Percentiles rank a stretch among this genome's conserved stretches.
These are phyloP conservation scores for Osmoderma eremita DNA, from an alignment of 2,888 invertebrate species.

Conservation along the genomic window DNA sequence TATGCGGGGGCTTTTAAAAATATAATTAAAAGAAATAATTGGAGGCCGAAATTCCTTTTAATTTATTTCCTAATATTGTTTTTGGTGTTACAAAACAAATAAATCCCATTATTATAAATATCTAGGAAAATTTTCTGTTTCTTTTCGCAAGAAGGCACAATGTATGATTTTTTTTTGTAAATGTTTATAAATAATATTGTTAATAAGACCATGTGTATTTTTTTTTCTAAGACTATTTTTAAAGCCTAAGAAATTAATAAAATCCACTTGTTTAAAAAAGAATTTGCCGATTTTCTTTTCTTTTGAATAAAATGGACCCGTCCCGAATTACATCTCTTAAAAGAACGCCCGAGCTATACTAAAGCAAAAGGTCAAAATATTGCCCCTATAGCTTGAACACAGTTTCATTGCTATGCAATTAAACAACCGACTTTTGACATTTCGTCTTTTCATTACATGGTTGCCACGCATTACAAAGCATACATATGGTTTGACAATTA, in stretches of 20 bases:
- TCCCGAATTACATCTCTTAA: background rate
- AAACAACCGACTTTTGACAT: too few relatives aligned
- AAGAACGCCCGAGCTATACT: too few relatives aligned
- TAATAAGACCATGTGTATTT: conserved; percentile 44
- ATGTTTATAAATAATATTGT: conserved; percentile 45
- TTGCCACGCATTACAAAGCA: too few relatives aligned
- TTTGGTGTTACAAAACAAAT: conserved; percentile 31
- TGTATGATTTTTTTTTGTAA: conserved; percentile 42
- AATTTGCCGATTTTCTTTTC: conserved; percentile 15
- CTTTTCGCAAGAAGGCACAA: conserved; percentile 17
- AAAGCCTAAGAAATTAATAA: conserved; percentile 37
- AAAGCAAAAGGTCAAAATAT: too few relatives aligned
- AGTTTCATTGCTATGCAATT: too few relatives aligned
- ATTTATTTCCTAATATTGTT: conserved; percentile 18
- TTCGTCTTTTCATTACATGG: too few relatives aligned
- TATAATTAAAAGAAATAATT: background rate
- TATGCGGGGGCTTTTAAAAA: conserved; percentile 12
- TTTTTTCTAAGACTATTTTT: conserved; percentile 42
- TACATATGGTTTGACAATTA: too few relatives aligned
- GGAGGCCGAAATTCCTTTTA: conserved; percentile 39
- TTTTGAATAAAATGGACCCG: conserved; percentile 1
- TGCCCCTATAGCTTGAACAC: too few relatives aligned
- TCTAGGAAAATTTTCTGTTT: conserved; percentile 9
- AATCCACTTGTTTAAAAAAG: conserved; percentile 38
- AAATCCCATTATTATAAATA: conserved; percentile 3